Conservation (phyloP, 2,797 vertebrate species). For the Thalassophryne amazonica region DNA sequence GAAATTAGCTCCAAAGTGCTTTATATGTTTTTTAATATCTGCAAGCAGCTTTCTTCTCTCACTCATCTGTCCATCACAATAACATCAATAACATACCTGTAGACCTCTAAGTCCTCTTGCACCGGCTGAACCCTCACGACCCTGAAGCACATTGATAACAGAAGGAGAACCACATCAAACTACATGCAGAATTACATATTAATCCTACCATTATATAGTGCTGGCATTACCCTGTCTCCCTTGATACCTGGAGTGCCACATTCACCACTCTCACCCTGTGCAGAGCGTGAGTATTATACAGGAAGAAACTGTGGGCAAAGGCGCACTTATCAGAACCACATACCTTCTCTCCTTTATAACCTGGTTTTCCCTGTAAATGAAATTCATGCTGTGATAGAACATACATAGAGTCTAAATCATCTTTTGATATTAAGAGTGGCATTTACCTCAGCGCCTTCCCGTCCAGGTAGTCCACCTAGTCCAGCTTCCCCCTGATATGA, state of each 20-base stretch:
- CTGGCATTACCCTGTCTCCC: slow-evolving; percentile 85
- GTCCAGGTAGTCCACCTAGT: slow-evolving; percentile 84
- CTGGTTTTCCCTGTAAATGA: slow-evolving; percentile 84
- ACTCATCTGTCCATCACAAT: not conserved
- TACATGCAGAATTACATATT: too few relatives aligned
- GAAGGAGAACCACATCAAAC: slow-evolving; percentile 1
- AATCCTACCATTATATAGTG: too few relatives aligned
- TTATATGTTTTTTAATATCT: not conserved
- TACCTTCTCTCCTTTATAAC: slow-evolving; percentile 92
- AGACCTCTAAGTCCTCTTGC: slow-evolving; percentile 82
- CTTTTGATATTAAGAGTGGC: not conserved
- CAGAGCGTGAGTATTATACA: slow-evolving; percentile 2
- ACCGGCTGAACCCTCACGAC: slow-evolving; percentile 84
- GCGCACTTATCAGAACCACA: not conserved
- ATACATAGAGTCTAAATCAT: not conserved
- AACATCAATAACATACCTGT: slow-evolving; percentile 76
- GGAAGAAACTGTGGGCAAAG: not conserved
- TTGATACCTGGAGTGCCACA: slow-evolving; percentile 90
- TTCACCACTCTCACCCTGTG: slow-evolving; percentile 88
- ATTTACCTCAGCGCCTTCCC: slow-evolving; percentile 84
- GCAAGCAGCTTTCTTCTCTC: not conserved
- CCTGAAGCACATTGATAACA: slow-evolving; percentile 65
- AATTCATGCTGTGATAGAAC: not conserved
- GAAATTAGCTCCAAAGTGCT: not conserved
- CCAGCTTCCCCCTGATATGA: slow-evolving; percentile 84